These are phyloP conservation scores for Triplophysa tibetana DNA, from an alignment of 2,113 vertebrate species.

Conservation along the genomic window DNA sequence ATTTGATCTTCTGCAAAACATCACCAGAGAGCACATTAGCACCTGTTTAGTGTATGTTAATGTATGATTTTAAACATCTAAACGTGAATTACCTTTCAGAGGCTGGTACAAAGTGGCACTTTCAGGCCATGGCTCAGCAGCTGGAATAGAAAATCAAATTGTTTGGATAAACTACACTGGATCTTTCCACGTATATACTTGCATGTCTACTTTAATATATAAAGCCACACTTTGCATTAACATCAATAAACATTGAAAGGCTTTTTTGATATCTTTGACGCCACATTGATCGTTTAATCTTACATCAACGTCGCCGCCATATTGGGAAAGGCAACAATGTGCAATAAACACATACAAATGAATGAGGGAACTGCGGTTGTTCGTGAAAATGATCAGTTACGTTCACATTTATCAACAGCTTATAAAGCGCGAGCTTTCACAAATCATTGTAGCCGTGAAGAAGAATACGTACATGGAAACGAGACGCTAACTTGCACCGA, in stretches of 20 bases:
- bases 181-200: background rate
- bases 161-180: background rate
- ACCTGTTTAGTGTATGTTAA: background rate
- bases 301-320: background rate
- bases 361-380: too few relatives aligned
- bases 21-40: background rate
- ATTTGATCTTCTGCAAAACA: conserved; percentile 87
- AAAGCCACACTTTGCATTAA: background rate
- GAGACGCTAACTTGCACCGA: too few relatives aligned
- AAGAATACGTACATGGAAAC: too few relatives aligned
- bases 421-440: too few relatives aligned
- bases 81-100: conserved; percentile 65
- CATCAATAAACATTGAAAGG: background rate
- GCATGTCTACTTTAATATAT: background rate
- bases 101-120: conserved; percentile 77
- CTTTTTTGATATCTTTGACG: too few relatives aligned
- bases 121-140: conserved; percentile 81
- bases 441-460: too few relatives aligned
- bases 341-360: too few relatives aligned
- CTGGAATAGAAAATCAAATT: conserved; percentile 53
- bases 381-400: too few relatives aligned
- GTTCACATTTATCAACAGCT: too few relatives aligned
- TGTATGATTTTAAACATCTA: background rate
- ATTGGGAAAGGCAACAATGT: background rate
- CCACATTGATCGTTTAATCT: too few relatives aligned